Evolutionary conservation across 2,888 invertebrate genomes (phyloP).

Genomic region (Leucophenga montana): DNA sequence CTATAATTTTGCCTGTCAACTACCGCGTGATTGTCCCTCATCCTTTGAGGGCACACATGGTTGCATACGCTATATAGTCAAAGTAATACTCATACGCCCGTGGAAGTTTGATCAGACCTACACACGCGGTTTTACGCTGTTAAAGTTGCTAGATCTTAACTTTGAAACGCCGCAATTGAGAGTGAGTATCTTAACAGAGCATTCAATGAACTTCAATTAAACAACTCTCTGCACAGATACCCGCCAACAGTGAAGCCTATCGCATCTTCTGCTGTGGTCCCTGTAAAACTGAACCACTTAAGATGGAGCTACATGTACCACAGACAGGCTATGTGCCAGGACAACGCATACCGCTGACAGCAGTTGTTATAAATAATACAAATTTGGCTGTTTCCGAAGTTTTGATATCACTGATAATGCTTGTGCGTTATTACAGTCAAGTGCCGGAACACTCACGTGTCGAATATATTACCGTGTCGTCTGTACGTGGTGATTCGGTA

Average conservation of each 20-base stretch:
- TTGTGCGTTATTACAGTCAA: slow-evolving; percentile 61
- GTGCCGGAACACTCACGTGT: slow-evolving; percentile 52
- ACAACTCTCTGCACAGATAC: slow-evolving; percentile 50
- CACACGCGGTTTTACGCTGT: slow-evolving; percentile 84
- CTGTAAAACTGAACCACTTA: slow-evolving; percentile 65
- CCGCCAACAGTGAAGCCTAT: slow-evolving; percentile 61
- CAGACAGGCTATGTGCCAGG: slow-evolving; percentile 70
- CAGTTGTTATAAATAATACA: slow-evolving; percentile 77
- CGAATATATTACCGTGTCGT: slow-evolving; percentile 61
- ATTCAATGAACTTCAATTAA: neutral
- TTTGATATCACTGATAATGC: slow-evolving; percentile 59
- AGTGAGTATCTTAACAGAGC: slow-evolving; percentile 41
- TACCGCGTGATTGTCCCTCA: slow-evolving; percentile 79
- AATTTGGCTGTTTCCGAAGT: slow-evolving; percentile 63
- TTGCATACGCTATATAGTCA: slow-evolving; percentile 83
- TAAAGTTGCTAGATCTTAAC: slow-evolving; percentile 86
- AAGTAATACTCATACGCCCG: slow-evolving; percentile 84
- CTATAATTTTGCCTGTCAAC: slow-evolving; percentile 74
- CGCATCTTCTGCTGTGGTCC: slow-evolving; percentile 68
- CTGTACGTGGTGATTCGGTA: slow-evolving; percentile 57
- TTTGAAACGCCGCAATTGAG: slow-evolving; percentile 72
- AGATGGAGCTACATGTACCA: slow-evolving; percentile 63
- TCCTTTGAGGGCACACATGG: slow-evolving; percentile 85
- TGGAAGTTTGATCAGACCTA: slow-evolving; percentile 88
- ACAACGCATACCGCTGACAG: slow-evolving; percentile 62